Percentiles rank a stretch among this genome's conserved stretches.
These are phyloP conservation scores for Drosophila oshimai DNA, from an alignment of 1,140 invertebrate species.

Conservation along the genomic window DNA sequence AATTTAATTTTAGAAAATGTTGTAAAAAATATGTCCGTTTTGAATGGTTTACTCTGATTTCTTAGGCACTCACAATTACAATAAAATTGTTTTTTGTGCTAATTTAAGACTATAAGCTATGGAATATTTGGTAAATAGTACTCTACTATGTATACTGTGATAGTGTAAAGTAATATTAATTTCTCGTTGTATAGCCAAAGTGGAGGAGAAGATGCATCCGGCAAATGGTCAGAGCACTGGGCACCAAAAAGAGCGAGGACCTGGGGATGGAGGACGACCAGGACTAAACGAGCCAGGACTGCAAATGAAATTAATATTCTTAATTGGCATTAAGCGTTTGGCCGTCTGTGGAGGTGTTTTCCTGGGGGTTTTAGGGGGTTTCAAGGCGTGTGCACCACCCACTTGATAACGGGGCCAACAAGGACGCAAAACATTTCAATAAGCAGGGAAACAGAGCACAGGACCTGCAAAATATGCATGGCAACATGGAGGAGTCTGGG, in stretches of 20 bases:
- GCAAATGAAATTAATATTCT: conserved; percentile 75
- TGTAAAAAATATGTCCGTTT: no score
- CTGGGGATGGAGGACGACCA: no score
- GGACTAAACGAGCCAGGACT: conserved; percentile 42
- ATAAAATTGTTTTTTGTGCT: no score
- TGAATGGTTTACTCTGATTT: no score
- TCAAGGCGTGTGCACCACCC: no score
- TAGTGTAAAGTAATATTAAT: no score
- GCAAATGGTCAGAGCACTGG: conserved; percentile 1
- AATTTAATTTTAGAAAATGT: no score
- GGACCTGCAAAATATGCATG: conserved; percentile 1
- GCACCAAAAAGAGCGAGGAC: neutral
- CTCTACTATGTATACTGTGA: no score
- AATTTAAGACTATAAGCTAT: no score
- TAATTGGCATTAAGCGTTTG: conserved; percentile 76
- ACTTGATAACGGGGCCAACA: conserved; percentile 33
- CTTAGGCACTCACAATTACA: no score
- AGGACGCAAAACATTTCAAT: conserved; percentile 7
- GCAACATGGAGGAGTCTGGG: neutral
- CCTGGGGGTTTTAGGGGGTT: no score
- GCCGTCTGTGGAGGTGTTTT: neutral
- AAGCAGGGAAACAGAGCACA: neutral
- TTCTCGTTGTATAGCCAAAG: neutral
- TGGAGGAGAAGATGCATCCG: conserved; percentile 9
- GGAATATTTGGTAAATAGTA: no score